These are phyloP conservation scores for Brachionus manjavacas DNA, from an alignment of 1,140 invertebrate genomes.

Conservation along the genomic window DNA sequence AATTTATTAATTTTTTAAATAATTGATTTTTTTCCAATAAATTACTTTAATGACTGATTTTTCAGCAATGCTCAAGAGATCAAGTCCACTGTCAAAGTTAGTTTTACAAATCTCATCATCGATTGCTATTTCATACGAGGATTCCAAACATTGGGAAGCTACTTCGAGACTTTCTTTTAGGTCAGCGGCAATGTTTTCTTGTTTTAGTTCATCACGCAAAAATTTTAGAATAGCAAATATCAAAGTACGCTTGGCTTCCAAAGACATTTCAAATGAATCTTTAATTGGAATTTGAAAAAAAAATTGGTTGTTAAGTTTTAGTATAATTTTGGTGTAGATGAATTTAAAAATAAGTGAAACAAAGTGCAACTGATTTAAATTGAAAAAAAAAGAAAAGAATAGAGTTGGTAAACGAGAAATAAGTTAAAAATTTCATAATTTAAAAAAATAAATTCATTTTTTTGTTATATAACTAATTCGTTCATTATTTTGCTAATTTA, in stretches of 20 bases:
- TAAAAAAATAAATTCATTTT: too few species aligned
- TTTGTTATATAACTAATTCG: too few species aligned
- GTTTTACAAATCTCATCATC: constrained; percentile 37
- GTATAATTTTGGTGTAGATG: background rate
- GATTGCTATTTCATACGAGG: constrained; percentile 30
- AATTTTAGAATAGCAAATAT: constrained; percentile 37
- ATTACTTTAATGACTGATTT: constrained; percentile 37
- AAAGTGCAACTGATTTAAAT: background rate
- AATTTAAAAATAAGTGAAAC: background rate
- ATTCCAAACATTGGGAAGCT: constrained; percentile 38
- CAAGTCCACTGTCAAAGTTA: constrained; percentile 33
- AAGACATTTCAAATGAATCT: constrained; percentile 6
- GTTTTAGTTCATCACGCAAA: constrained; percentile 18
- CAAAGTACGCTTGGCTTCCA: constrained; percentile 28
- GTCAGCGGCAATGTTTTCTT: constrained; percentile 12
- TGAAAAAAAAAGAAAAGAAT: background rate
- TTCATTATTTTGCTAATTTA: background rate
- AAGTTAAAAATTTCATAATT: background rate
- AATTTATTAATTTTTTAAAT: background rate
- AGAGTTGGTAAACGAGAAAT: background rate
- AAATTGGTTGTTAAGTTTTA: background rate
- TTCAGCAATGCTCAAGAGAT: constrained; percentile 15
- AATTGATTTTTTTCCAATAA: background rate
- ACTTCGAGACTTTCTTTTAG: constrained; percentile 39
- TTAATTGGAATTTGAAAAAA: background rate